Conservation (phyloP, 2,113 vertebrate species). For the Isichthys henryi region DNA sequence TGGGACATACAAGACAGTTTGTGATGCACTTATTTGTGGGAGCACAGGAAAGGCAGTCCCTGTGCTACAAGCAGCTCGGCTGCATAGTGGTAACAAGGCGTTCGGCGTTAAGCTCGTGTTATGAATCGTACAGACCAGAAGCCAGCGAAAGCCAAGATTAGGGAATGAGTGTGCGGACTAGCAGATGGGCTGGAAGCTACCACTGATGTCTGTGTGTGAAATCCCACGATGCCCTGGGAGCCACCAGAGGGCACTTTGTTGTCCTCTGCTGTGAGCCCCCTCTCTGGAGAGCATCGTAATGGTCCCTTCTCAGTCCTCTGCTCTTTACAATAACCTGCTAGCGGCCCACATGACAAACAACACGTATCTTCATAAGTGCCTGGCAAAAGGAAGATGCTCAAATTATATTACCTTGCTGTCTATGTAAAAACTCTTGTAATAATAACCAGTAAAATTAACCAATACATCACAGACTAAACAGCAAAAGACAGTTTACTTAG, state of each 20-base stretch:
- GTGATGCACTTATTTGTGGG: neutral
- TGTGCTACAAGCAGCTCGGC: neutral
- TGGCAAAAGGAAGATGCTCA: neutral
- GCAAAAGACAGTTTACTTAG: neutral
- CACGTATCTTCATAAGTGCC: neutral
- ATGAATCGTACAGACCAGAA: neutral
- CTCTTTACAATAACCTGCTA: neutral
- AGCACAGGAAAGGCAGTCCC: neutral
- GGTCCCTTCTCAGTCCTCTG: neutral
- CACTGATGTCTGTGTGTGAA: neutral
- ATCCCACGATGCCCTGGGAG: neutral
- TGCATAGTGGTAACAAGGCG: neutral
- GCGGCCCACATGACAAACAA: neutral
- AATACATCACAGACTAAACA: neutral
- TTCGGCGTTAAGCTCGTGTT: neutral
- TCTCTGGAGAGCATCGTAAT: neutral
- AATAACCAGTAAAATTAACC: neutral
- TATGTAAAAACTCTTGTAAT: neutral
- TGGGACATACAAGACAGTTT: neutral
- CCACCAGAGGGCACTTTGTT: neutral
- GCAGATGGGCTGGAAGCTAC: neutral
- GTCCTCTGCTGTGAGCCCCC: neutral
- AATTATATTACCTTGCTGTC: neutral
- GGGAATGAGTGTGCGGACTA: neutral
- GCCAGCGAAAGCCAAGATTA: neutral